Conservation (phyloP, 1,140 invertebrate species). For the Zaprionus gabonicus region DNA sequence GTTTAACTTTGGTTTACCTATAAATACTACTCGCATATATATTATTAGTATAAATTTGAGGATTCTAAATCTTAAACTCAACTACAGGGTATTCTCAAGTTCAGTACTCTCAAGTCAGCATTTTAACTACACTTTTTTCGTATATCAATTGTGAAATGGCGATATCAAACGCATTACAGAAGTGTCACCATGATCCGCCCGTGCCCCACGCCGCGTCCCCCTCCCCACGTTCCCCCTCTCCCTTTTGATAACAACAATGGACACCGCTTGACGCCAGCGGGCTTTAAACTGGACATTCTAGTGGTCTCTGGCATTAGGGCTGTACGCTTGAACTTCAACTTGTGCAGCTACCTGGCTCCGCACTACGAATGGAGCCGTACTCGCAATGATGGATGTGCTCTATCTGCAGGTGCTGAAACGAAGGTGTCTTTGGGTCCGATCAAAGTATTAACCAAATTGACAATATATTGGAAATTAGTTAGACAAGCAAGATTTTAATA, state of each 20-base stretch:
- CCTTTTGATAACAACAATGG: slow-evolving; percentile 61
- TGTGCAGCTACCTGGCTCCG: slow-evolving; percentile 41
- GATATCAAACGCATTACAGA: slow-evolving; percentile 47
- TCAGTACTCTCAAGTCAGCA: neutral
- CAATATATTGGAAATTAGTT: slow-evolving; percentile 1
- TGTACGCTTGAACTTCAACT: slow-evolving; percentile 73
- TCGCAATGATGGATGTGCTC: slow-evolving; percentile 63
- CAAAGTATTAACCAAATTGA: slow-evolving; percentile 39
- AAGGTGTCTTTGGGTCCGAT: neutral
- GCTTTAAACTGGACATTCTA: slow-evolving; percentile 78
- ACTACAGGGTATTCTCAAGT: slow-evolving; percentile 11
- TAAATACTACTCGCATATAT: no score
- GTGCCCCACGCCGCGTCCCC: neutral
- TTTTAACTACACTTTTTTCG: slow-evolving; percentile 13
- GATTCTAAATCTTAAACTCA: neutral
- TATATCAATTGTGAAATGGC: slow-evolving; percentile 53
- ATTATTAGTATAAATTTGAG: no score
- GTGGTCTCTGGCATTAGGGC: slow-evolving; percentile 65
- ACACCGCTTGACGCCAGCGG: slow-evolving; percentile 42
- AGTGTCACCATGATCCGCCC: slow-evolving; percentile 39
- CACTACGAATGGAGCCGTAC: slow-evolving; percentile 11
- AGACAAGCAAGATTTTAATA: no score
- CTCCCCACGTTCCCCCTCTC: neutral
- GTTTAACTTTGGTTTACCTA: no score
- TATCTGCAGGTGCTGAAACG: slow-evolving; percentile 36